phyloP scores from a whole-genome alignment of 2,113 vertebrate genomes.

The Scortum barcoo region DNA sequence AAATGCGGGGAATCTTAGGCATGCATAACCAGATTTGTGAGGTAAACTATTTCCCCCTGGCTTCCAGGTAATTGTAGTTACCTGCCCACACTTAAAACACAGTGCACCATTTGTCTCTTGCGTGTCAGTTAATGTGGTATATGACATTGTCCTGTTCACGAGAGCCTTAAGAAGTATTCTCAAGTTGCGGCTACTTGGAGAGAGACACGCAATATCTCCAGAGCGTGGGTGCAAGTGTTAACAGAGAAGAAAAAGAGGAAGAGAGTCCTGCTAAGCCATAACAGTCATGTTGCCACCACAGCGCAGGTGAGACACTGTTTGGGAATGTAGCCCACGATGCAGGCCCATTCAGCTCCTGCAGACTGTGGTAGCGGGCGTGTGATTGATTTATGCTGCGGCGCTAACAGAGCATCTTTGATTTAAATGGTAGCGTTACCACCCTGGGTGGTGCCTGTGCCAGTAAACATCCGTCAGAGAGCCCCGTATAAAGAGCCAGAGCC shows the following conservation, averaged over 20 bases:
- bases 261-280: slow-evolving; percentile 35
- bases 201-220: slow-evolving; percentile 15
- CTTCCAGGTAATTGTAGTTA: slow-evolving; percentile 51
- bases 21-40: slow-evolving; percentile 33
- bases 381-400: slow-evolving; percentile 59
- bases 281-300: slow-evolving; percentile 39
- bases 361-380: slow-evolving; percentile 70
- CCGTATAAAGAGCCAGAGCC: slow-evolving; percentile 19
- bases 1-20: slow-evolving; percentile 39
- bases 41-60: slow-evolving; percentile 41
- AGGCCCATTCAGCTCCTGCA: slow-evolving; percentile 78
- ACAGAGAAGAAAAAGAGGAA: slow-evolving; percentile 27
- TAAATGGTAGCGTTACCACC: slow-evolving; percentile 51
- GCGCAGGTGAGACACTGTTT: slow-evolving; percentile 71
- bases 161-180: slow-evolving; percentile 64
- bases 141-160: slow-evolving; percentile 50
- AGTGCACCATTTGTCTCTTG: slow-evolving; percentile 64
- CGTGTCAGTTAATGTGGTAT: slow-evolving; percentile 64
- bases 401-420: slow-evolving; percentile 55
- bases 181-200: slow-evolving; percentile 58
- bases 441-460: slow-evolving; percentile 57
- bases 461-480: slow-evolving; percentile 54
- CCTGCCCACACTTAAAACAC: slow-evolving; percentile 51
- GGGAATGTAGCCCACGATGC: slow-evolving; percentile 74
- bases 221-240: slow-evolving; percentile 35